phyloP scores from a whole-genome alignment of 2,888 invertebrate species.

The Pseudeuparius sepicola region DNA sequence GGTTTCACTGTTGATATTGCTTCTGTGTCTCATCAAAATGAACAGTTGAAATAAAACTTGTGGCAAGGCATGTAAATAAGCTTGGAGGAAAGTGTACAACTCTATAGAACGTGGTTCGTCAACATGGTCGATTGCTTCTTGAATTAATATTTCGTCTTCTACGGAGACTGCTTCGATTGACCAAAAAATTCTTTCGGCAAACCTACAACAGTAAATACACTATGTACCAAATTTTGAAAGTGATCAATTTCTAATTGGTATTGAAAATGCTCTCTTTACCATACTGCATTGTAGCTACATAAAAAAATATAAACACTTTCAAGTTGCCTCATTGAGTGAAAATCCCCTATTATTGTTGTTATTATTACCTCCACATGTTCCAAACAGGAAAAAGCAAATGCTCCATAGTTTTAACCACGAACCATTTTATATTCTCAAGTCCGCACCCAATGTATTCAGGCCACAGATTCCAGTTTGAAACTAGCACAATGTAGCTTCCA shows the following conservation, averaged over 20 bases:
- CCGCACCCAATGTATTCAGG: slow-evolving; percentile 41
- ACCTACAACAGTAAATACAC: slow-evolving; percentile 52
- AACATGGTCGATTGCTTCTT: slow-evolving; percentile 49
- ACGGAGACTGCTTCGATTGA: slow-evolving; percentile 60
- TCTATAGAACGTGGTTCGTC: slow-evolving; percentile 60
- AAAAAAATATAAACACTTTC: slow-evolving; percentile 3
- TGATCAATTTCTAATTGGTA: too few relatives aligned
- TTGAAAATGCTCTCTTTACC: too few relatives aligned
- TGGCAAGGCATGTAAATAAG: slow-evolving; percentile 68
- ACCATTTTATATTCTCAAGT: slow-evolving; percentile 40
- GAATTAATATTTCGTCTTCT: slow-evolving; percentile 47
- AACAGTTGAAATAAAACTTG: slow-evolving; percentile 57
- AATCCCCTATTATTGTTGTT: background rate
- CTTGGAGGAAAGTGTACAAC: slow-evolving; percentile 66
- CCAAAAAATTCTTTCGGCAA: slow-evolving; percentile 64
- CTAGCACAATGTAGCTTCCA: slow-evolving; percentile 47
- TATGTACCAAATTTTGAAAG: too few relatives aligned
- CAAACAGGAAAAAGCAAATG: slow-evolving; percentile 50
- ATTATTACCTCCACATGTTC: slow-evolving; percentile 51
- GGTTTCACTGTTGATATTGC: slow-evolving; percentile 50
- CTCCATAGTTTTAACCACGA: slow-evolving; percentile 41
- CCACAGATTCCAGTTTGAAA: slow-evolving; percentile 50
- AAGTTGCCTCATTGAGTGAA: background rate
- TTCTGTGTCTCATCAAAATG: slow-evolving; percentile 50
- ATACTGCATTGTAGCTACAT: background rate